phyloP scores from a whole-genome alignment of 2,113 vertebrate species.

The Paratilapia polleni region DNA sequence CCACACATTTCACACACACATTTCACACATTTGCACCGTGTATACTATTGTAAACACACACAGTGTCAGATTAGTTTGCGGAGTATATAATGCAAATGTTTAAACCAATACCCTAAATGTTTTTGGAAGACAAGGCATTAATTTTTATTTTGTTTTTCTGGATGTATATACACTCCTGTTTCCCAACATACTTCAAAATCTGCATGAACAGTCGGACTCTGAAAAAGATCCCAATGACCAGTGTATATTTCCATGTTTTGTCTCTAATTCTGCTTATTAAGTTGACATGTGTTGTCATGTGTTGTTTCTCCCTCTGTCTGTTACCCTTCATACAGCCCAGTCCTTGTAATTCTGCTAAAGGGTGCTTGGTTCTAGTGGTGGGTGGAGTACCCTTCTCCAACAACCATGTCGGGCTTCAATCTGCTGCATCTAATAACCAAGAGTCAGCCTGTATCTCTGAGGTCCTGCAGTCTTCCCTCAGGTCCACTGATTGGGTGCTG shows the following conservation, averaged over 20 bases:
- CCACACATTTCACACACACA: too few relatives aligned
- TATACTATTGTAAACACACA: too few relatives aligned
- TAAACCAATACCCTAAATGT: not conserved
- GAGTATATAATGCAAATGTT: too few relatives aligned
- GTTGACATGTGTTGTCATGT: conserved; percentile 74
- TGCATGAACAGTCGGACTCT: conserved; percentile 32
- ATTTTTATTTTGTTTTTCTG: too few relatives aligned
- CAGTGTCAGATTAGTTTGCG: too few relatives aligned
- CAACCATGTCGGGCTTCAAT: conserved; percentile 99
- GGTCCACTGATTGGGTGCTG: conserved; percentile 90
- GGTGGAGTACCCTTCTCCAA: conserved; percentile 73
- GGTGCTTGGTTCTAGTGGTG: conserved; percentile 52
- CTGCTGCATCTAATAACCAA: conserved; percentile 99
- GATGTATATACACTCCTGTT: too few relatives aligned
- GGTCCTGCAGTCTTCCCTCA: conserved; percentile 98
- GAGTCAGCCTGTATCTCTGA: conserved; percentile 95
- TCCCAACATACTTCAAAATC: not conserved
- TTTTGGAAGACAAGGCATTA: too few relatives aligned
- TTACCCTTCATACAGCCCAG: conserved; percentile 78
- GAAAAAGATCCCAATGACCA: not conserved
- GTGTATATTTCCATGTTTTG: not conserved
- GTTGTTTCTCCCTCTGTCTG: conserved; percentile 74
- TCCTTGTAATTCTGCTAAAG: conserved; percentile 35
- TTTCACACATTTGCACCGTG: too few relatives aligned
- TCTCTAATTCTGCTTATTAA: conserved; percentile 8